Base-by-base conservation (phyloP, 2,113 vertebrate genomes). In the Zosterops japonicus region DNA sequence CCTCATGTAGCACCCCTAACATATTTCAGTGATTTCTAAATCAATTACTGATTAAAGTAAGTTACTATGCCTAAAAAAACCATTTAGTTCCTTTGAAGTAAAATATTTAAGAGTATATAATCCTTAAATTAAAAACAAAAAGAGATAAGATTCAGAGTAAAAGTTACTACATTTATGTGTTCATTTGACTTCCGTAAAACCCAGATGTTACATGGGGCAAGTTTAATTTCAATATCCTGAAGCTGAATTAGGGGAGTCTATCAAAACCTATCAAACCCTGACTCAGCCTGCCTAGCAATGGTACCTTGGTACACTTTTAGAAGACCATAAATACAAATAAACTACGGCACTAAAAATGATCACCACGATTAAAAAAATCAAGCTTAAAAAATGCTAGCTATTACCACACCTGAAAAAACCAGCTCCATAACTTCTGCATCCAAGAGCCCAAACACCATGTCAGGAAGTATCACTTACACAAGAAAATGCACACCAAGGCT, bases 341-440 rank as follows among this genome's bases (percentile, higher is more conserved):
- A 90, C 89, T 89, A 83, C 75, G 95, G 53, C 56, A 64, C 68
- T 95, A 57, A 49, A 27, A 93, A 74, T 47, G 22, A 95, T 85
- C 90, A 95, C 50, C 28, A n/a, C 3, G 4, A 65, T 56, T 52
- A 36, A 92, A 83, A 79, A 79, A 92, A 42, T 25, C 55, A 67
- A 85, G 50, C 71, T 81, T 88, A 44, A 75, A 94, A 94, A 29
- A 27, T 7, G 12, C 53, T 29, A 67, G 22, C 50, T 56, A 49
- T 17, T 59, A 47, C 20, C 23, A 64, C 14, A 14, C 20, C 71
- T 53, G 60, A 91, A 52, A 63, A 47, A 83, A 82, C 5, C 61
- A 79, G 14, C 35, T 61, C 42, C 33, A 16, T 35, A 83, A 75
- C 81, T 77, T 67, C 36, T 56, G 50, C 61, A 72, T 22, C 84